Evolutionary conservation across 2,888 invertebrate species (phyloP).

Genomic region (Micropterix aruncella): DNA sequence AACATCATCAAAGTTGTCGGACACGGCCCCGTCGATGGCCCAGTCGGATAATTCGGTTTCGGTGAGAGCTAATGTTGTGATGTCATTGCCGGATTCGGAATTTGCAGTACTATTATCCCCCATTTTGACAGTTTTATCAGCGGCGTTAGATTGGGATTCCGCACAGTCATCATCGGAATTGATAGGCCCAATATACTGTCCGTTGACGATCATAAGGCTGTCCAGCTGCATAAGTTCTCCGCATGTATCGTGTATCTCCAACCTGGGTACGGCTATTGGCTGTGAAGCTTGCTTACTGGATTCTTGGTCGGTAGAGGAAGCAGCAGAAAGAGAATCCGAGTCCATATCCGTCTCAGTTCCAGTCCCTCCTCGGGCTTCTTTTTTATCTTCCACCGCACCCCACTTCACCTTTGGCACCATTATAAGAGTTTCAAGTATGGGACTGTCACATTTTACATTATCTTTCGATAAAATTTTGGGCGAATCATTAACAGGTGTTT

Average conservation of each 20-base stretch:
- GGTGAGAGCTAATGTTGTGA: slow-evolving; percentile 58
- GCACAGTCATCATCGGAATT: slow-evolving; percentile 19
- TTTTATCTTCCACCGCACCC: slow-evolving; percentile 38
- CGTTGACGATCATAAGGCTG: slow-evolving; percentile 39
- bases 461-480: slow-evolving; percentile 49
- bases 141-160: slow-evolving; percentile 14
- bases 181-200: slow-evolving; percentile 26
- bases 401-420: slow-evolving; percentile 39
- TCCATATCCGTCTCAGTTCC: slow-evolving; percentile 34
- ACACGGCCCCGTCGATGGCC: slow-evolving; percentile 68
- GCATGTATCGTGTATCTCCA: slow-evolving; percentile 59
- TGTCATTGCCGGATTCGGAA: slow-evolving; percentile 58
- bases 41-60: slow-evolving; percentile 85
- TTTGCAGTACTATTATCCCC: background rate
- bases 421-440: too few relatives aligned
- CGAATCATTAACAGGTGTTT: slow-evolving; percentile 27
- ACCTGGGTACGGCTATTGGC: slow-evolving; percentile 44
- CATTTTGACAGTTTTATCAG: background rate
- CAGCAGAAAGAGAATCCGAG: slow-evolving; percentile 40
- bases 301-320: slow-evolving; percentile 16
- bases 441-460: too few relatives aligned
- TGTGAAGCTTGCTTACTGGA: slow-evolving; percentile 27
- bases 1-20: slow-evolving; percentile 50
- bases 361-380: slow-evolving; percentile 24
- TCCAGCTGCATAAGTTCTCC: slow-evolving; percentile 51